These are phyloP conservation scores for Chrysocyon brachyurus DNA, from an alignment of 2,797 vertebrate genomes.

Conservation along the genomic window DNA sequence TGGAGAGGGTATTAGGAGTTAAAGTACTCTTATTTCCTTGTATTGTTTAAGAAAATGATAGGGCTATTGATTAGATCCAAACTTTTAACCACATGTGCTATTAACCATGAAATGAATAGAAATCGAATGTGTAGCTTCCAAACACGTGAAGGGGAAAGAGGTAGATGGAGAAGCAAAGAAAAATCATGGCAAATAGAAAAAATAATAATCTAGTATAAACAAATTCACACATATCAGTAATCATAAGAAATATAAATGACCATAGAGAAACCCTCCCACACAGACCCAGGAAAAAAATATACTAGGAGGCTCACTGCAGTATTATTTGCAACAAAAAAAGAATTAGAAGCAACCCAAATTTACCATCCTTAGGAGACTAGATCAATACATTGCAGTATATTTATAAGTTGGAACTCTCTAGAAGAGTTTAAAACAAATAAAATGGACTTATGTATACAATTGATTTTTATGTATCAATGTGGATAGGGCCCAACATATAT, in stretches of 20 bases:
- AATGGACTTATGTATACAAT: background rate
- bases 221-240: background rate
- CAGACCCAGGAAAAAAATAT: background rate
- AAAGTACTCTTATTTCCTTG: background rate
- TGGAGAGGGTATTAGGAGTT: background rate
- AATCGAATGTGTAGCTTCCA: constrained; percentile 33
- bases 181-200: background rate
- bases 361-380: background rate
- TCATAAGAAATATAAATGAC: background rate
- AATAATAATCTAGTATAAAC: constrained; percentile 5
- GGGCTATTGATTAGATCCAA: background rate
- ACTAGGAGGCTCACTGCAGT: background rate
- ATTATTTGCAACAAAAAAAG: background rate
- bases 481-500: background rate
- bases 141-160: background rate
- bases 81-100: background rate
- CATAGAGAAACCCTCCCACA: background rate
- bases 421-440: background rate
- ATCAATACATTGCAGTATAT: background rate
- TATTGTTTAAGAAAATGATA: constrained; percentile 19
- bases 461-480: background rate
- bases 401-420: constrained; percentile 4
- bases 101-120: constrained; percentile 52
- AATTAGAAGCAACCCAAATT: background rate
- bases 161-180: background rate